Percentiles rank a stretch among this genome's conserved stretches.
Evolutionary conservation across 2,113 vertebrate genomes (phyloP).

Genomic region (Dryoscopus gambensis): DNA sequence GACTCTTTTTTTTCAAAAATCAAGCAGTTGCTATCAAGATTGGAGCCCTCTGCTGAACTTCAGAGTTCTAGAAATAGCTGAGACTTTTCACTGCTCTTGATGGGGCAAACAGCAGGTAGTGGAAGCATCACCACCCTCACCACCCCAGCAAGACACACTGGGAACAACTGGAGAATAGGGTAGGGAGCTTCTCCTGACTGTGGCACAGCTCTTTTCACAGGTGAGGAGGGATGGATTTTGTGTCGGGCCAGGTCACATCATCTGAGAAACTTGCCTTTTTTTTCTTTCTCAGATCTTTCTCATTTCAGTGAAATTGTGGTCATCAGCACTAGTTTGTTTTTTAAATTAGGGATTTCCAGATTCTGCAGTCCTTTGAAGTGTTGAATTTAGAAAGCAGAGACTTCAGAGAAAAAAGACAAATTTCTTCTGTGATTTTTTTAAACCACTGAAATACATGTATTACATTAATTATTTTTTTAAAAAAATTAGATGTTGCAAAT

Average conservation of each 20-base stretch:
- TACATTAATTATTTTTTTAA: fast-evolving
- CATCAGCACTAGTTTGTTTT: not conserved
- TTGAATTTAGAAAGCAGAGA: not conserved
- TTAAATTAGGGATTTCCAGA: not conserved
- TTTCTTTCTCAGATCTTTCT: not conserved
- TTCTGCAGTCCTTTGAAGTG: not conserved
- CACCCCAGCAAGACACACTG: not conserved
- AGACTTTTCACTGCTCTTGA: not conserved
- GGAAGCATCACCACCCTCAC: not conserved
- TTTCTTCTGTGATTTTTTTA: not conserved
- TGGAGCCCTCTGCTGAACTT: not conserved
- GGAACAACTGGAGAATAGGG: not conserved
- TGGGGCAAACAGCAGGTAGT: not conserved
- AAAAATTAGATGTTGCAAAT: not conserved
- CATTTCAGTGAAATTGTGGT: not conserved
- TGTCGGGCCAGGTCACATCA: fast-evolving
- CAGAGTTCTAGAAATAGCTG: not conserved
- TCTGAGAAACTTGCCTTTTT: not conserved
- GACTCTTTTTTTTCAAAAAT: not conserved
- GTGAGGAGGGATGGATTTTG: not conserved
- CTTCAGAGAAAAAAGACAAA: not conserved
- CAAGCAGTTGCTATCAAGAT: not conserved
- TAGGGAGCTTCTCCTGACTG: not conserved
- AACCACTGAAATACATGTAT: not conserved
- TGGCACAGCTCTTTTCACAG: not conserved